Evolutionary conservation across 1,140 invertebrate genomes (phyloP), one percentile per base, ranked within the genome.

Genomic region (Diorhabda carinulata): DNA sequence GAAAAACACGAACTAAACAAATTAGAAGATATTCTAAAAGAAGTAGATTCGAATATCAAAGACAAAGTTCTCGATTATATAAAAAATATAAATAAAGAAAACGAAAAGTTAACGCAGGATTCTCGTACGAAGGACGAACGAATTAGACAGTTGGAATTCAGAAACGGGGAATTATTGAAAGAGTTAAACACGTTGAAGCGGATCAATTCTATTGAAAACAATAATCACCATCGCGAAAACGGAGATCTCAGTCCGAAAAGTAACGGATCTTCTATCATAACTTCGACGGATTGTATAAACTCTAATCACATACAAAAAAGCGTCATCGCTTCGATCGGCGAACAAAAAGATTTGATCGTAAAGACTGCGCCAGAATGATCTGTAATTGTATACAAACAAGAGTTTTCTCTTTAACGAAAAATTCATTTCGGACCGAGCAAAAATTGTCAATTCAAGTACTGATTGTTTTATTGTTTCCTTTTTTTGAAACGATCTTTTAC

Each of bases 311-410:
- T 52, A 52, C 73, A 74, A 64, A 74, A 72, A 57, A 77, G 73
- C 64, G 75, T 77, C 42, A 78, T 77, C 67, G 74, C 74, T 43
- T 76, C 65, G 67, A 68, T 72, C 62, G 72, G 65, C 25, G 69
- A 64, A 44, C 65, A 76, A 66, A 66, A 60, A 47, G 72, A 73
- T 66, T 70, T 70, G 61, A 74, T 76, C 70, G 74, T 68, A 64
- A 76, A 75, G 43, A 75, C 69, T 63, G 69, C 73, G n/a, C 73
- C 73, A 7, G 74, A 77, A 77, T 77, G 76, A 77, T 77, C 76
- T 63, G 76, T 77, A 66, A 77, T 77, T 72, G 76, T 77, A 52
- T 67, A 70, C 61, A 10, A 57, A 47, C 66, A 58, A 52, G 62
- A 43, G 57, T 44, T 56, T 42, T 68, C 57, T 45, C 59, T 25